phyloP scores from a whole-genome alignment of 2,797 vertebrate species.

The Cottoperca gobio region DNA sequence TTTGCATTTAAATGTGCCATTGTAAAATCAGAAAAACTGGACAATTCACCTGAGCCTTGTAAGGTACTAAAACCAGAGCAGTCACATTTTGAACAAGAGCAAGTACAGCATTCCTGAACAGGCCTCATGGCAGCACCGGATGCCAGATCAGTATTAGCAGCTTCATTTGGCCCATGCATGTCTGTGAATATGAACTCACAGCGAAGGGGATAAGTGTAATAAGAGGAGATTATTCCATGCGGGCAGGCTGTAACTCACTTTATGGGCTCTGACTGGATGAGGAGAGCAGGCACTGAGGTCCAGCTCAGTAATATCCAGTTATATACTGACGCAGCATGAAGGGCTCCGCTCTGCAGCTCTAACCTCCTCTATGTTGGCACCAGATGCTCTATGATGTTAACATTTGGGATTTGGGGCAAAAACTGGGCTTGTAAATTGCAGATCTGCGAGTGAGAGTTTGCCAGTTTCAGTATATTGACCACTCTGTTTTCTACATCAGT shows the following conservation, averaged over 20 bases:
- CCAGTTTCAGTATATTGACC: constrained; percentile 57
- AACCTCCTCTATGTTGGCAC: constrained; percentile 59
- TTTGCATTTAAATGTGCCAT: background rate
- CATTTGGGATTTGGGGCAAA: constrained; percentile 64
- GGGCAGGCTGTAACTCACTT: constrained; percentile 73
- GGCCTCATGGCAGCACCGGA: constrained; percentile 18
- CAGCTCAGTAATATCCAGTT: constrained; percentile 70
- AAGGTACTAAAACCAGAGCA: background rate
- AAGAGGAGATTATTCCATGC: constrained; percentile 76
- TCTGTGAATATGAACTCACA: constrained; percentile 68
- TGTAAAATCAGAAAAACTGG: no score
- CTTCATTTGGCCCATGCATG: constrained; percentile 46
- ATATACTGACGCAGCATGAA: constrained; percentile 70
- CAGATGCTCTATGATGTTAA: constrained; percentile 64
- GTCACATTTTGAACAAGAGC: background rate
- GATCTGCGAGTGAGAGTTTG: constrained; percentile 41
- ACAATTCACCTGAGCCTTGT: background rate
- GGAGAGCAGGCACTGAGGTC: constrained; percentile 68
- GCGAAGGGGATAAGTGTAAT: constrained; percentile 71
- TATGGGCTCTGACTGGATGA: constrained; percentile 72
- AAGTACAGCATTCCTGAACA: constrained; percentile 15
- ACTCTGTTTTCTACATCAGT: constrained; percentile 69
- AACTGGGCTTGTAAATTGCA: constrained; percentile 60
- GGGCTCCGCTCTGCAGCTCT: constrained; percentile 41
- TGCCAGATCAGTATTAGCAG: constrained; percentile 58